Conservation (phyloP, 2,888 invertebrate genomes). For the Melipona beecheii region DNA sequence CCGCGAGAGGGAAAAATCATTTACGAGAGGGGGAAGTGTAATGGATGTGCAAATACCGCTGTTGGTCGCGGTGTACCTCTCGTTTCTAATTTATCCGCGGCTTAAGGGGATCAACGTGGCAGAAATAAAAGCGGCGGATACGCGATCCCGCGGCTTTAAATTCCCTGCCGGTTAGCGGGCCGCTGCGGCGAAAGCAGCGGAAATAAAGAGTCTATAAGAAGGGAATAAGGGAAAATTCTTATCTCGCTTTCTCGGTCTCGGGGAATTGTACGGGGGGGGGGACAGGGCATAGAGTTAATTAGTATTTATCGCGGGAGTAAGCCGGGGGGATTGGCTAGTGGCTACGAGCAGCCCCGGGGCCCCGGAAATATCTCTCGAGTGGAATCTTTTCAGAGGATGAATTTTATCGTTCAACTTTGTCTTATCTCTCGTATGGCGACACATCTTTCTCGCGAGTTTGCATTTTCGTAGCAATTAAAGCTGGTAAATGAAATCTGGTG, state of each 20-base stretch:
- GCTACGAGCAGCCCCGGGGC: constrained; percentile 5
- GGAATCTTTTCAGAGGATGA: constrained; percentile 26
- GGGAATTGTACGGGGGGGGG: constrained; percentile 1
- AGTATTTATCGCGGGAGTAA: constrained; percentile 62
- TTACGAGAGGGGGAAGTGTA: not conserved
- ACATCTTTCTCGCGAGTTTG: constrained; percentile 19
- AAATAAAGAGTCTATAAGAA: constrained; percentile 21
- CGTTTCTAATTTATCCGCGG: constrained; percentile 35
- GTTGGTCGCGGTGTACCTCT: constrained; percentile 3
- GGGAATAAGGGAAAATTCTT: constrained; percentile 51
- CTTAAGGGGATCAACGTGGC: constrained; percentile 37
- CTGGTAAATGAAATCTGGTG: not conserved
- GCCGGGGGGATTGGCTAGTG: constrained; percentile 38
- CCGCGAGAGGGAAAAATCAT: constrained; percentile 2
- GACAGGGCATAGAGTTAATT: constrained; percentile 50
- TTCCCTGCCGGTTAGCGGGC: constrained; percentile 1
- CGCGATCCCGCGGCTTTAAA: constrained; percentile 37
- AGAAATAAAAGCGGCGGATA: constrained; percentile 31
- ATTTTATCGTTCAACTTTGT: constrained; percentile 53
- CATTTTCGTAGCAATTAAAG: not conserved
- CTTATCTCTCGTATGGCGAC: constrained; percentile 20
- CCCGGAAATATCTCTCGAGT: constrained; percentile 6
- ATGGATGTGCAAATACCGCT: constrained; percentile 14
- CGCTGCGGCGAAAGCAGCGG: not conserved
- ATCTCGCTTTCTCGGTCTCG: constrained; percentile 15